A percentile compares a stretch with the other conserved stretches of the same genome.
Evolutionary conservation across 2,113 vertebrate genomes (phyloP).

Genomic region (Microtus oregoni): DNA sequence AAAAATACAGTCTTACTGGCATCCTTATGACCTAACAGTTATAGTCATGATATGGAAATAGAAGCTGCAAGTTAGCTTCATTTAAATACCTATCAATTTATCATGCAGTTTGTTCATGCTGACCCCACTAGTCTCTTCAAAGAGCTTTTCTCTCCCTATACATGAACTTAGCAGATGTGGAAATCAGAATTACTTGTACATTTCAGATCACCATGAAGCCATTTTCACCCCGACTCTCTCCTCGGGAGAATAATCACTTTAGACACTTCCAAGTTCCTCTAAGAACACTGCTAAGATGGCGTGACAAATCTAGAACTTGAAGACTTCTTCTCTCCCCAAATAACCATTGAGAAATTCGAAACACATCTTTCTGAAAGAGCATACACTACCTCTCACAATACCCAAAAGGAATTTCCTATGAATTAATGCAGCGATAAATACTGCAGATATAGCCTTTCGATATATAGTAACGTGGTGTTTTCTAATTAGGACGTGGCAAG

Average conservation of each 20-base stretch:
- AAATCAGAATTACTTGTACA: not conserved
- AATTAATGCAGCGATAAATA: constrained; percentile 77
- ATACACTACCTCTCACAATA: constrained; percentile 7
- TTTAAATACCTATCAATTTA: not conserved
- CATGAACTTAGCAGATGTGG: not conserved
- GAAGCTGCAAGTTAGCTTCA: not conserved
- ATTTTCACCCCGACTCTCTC: not conserved
- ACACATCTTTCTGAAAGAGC: constrained; percentile 49
- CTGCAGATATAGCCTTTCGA: constrained; percentile 70
- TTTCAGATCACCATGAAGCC: not conserved
- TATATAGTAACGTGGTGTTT: constrained; percentile 59
- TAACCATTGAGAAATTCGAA: constrained; percentile 69
- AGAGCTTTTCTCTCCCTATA: not conserved
- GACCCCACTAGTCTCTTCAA: not conserved
- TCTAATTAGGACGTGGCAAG: constrained; percentile 72
- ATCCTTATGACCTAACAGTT: not conserved
- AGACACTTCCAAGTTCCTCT: not conserved
- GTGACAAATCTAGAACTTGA: constrained; percentile 47
- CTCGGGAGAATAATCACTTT: not conserved
- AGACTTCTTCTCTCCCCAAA: constrained; percentile 55
- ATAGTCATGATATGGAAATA: not conserved
- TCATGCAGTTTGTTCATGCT: not conserved
- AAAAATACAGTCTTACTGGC: not conserved
- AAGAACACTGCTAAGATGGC: constrained; percentile 24
- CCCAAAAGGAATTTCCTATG: constrained; percentile 50